Percentiles rank a stretch among this genome's conserved stretches.
Evolutionary conservation across 2,797 vertebrate genomes (phyloP).

Genomic region (Periparus ater): DNA sequence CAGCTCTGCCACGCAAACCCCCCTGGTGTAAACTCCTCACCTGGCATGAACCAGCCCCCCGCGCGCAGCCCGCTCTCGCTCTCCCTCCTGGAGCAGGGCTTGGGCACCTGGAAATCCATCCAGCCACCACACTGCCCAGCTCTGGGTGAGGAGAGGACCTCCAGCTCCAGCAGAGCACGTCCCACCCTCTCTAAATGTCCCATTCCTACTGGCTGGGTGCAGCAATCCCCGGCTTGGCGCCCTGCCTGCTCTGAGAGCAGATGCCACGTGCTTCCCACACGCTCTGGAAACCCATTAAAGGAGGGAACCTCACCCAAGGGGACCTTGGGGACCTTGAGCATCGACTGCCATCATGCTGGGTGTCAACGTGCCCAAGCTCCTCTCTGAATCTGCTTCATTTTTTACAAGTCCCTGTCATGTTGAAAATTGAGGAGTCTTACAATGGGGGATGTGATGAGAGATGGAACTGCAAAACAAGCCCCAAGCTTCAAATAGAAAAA

Average conservation of each 20-base stretch:
- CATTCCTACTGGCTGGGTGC: neutral
- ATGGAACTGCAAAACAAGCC: neutral
- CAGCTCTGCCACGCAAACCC: neutral
- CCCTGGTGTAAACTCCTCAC: neutral
- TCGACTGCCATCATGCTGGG: fast-evolving
- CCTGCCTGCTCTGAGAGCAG: neutral
- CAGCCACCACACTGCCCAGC: neutral
- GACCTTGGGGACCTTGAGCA: neutral
- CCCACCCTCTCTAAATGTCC: neutral
- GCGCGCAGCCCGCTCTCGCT: neutral
- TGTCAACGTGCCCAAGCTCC: neutral
- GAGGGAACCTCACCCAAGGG: neutral
- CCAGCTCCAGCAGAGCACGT: neutral
- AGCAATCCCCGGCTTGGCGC: fast-evolving
- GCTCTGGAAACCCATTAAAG: neutral
- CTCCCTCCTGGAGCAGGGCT: neutral
- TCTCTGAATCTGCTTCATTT: neutral
- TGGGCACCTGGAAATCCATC: neutral
- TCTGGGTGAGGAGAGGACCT: neutral
- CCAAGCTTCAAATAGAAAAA: neutral
- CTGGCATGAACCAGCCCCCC: neutral
- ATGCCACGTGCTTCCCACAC: neutral
- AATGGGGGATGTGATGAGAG: neutral
- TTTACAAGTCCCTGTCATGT: neutral
- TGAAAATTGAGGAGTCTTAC: neutral